phyloP scores from a whole-genome alignment of 1,140 invertebrate species.

The Babylonia areolata region DNA sequence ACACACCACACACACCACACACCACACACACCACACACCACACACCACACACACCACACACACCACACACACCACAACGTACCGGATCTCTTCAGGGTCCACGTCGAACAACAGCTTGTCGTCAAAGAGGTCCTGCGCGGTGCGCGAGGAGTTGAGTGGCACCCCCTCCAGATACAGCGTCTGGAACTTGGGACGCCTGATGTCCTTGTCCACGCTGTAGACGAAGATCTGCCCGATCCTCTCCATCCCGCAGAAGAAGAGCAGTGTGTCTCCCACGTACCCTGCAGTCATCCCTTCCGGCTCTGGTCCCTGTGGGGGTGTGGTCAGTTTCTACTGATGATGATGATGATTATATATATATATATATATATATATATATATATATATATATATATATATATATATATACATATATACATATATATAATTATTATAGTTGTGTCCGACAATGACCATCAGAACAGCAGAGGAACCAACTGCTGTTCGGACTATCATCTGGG shows the following conservation, averaged over 20 bases:
- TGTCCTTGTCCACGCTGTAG: neutral
- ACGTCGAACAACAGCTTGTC: neutral
- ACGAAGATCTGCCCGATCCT: neutral
- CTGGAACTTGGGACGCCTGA: neutral
- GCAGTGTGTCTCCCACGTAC: neutral
- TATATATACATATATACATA: no score
- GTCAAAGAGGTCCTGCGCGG: constrained; percentile 15
- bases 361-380: no score
- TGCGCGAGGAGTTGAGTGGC: neutral
- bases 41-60: no score
- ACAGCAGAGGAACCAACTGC: no score
- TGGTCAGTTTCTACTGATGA: neutral
- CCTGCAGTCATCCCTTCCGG: neutral
- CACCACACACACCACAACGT: no score
- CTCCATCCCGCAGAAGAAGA: neutral
- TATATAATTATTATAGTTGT: no score
- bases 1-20: no score
- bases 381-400: neutral
- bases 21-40: no score
- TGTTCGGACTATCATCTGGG: no score
- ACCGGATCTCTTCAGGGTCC: neutral
- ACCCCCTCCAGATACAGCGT: constrained; percentile 5
- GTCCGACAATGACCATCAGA: no score
- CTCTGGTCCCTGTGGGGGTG: neutral
- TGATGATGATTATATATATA: no score